Percentiles rank a stretch among this genome's conserved stretches.
Evolutionary conservation across 2,888 invertebrate species (phyloP).

Genomic region (Andrena chrysosceles): DNA sequence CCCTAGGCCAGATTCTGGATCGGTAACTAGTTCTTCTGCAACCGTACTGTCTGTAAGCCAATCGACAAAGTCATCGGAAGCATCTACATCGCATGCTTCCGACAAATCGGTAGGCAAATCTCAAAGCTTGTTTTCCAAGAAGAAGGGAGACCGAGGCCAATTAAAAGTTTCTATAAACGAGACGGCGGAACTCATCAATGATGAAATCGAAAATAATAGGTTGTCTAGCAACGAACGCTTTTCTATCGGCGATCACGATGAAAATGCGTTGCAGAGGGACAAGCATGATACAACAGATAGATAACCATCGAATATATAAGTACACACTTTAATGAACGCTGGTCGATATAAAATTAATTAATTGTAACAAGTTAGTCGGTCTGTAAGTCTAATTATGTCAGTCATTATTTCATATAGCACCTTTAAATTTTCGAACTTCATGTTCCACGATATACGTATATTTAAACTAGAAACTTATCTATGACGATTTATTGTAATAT

Average conservation of each 20-base stretch:
- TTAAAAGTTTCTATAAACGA: constrained; percentile 85
- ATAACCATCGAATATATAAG: background rate
- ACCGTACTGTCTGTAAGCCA: constrained; percentile 70
- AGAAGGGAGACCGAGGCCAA: constrained; percentile 79
- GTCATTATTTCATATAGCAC: background rate
- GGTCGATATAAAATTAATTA: background rate
- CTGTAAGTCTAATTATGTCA: background rate
- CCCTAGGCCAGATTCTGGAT: constrained; percentile 79
- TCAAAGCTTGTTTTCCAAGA: constrained; percentile 76
- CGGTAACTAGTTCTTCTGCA: constrained; percentile 77
- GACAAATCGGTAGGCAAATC: constrained; percentile 73
- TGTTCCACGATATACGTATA: background rate
- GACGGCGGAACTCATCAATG: constrained; percentile 84
- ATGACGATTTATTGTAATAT: constrained; percentile 2
- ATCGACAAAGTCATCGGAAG: constrained; percentile 74
- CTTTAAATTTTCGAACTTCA: background rate
- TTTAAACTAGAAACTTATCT: background rate
- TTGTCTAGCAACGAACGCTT: constrained; percentile 56
- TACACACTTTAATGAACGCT: background rate
- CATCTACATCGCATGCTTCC: constrained; percentile 67
- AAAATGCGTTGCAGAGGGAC: constrained; percentile 21
- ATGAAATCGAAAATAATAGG: constrained; percentile 69
- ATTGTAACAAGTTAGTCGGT: background rate
- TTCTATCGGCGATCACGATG: constrained; percentile 37
- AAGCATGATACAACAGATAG: constrained; percentile 20